Evolutionary conservation across 2,113 vertebrate species (phyloP).

Genomic region (Sitta europaea): DNA sequence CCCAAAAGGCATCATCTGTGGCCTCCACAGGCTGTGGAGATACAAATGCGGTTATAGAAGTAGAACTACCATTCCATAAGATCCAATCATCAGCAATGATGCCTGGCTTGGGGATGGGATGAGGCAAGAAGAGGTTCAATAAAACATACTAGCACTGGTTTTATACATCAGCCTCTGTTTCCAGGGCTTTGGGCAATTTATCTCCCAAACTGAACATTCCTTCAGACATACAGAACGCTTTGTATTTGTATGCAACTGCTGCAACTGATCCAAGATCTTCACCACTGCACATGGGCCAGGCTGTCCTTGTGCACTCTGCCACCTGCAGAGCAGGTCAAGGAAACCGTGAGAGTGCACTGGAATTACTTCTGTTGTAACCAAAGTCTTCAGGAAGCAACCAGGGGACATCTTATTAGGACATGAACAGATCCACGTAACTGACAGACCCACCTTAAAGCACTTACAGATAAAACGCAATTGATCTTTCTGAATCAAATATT

Average conservation of each 20-base stretch:
- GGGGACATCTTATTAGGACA: neutral
- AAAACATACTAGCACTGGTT: neutral
- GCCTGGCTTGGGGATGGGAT: neutral
- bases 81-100: neutral
- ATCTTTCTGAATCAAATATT: conserved; percentile 34
- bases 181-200: neutral
- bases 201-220: neutral
- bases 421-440: accelerated
- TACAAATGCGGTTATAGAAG: neutral
- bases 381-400: neutral
- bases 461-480: neutral
- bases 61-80: neutral
- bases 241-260: neutral
- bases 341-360: neutral
- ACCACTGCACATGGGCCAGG: accelerated
- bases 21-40: conserved; percentile 90
- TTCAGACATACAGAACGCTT: neutral
- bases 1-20: conserved; percentile 97
- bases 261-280: neutral
- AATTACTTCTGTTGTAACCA: neutral
- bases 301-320: neutral
- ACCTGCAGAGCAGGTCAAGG: neutral
- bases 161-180: neutral
- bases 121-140: neutral
- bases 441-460: neutral